Percentiles rank a stretch among this genome's conserved stretches.
Conservation (phyloP, 2,888 invertebrate genomes). For the Eristalinus aeneus region DNA sequence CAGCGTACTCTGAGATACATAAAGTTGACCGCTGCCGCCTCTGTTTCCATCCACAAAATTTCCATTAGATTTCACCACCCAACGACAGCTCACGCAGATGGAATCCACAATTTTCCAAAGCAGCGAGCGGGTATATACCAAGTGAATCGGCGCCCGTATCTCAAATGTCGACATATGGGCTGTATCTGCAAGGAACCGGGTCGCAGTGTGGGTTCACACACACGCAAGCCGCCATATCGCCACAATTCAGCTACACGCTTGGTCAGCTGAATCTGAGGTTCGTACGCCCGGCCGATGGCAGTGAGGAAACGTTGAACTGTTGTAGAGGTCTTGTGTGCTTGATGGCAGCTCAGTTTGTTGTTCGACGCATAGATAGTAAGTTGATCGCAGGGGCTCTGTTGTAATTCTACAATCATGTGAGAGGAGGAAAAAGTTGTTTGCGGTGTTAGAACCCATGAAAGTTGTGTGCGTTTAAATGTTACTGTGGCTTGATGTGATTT, state of each 20-base stretch:
- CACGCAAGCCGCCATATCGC: conserved; percentile 15
- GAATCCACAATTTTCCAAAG: conserved; percentile 63
- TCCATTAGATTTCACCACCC: conserved; percentile 57
- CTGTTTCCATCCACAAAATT: conserved; percentile 36
- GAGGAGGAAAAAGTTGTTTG: conserved; percentile 44
- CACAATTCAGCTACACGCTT: conserved; percentile 52
- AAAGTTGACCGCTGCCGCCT: conserved; percentile 55
- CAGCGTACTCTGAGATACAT: conserved; percentile 35
- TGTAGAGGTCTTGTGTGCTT: conserved; percentile 64
- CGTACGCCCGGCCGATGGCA: conserved; percentile 49
- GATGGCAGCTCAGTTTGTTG: conserved; percentile 66
- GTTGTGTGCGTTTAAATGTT: conserved; percentile 17
- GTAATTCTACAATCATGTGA: conserved; percentile 46
- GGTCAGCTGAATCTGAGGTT: conserved; percentile 59
- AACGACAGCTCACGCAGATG: conserved; percentile 35
- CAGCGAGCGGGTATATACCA: conserved; percentile 20
- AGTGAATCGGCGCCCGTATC: conserved; percentile 32
- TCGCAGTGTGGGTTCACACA: conserved; percentile 9
- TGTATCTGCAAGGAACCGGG: conserved; percentile 56
- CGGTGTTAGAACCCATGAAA: conserved; percentile 41
- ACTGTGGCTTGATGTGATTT: not conserved
- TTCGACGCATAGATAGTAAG: conserved; percentile 54
- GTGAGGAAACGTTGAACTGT: conserved; percentile 50
- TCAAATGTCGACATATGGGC: conserved; percentile 36
- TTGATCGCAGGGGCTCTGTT: conserved; percentile 32